phyloP scores from a whole-genome alignment of 2,797 vertebrate species.

The Eutrigla gurnardus region DNA sequence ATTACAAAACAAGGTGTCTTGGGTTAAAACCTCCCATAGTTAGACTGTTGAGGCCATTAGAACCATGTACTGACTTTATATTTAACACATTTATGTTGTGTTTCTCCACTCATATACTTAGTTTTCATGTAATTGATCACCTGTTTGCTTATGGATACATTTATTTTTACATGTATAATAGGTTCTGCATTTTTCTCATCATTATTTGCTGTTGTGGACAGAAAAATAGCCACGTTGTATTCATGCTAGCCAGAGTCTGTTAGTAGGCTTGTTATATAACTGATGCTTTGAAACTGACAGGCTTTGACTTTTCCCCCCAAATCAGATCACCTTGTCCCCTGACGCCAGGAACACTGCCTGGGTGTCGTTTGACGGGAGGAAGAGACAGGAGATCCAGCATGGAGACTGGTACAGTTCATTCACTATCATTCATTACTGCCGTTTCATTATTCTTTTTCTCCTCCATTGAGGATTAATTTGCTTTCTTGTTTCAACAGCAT shows the following conservation, averaged over 20 bases:
- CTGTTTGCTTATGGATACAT: neutral
- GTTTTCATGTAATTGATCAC: neutral
- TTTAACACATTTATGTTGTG: neutral
- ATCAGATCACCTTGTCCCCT: conserved; percentile 86
- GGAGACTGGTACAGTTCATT: conserved; percentile 81
- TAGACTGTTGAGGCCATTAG: neutral
- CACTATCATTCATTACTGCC: neutral
- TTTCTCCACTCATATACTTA: neutral
- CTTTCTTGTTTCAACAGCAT: conserved; percentile 72
- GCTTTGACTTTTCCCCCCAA: neutral
- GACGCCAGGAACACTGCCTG: conserved; percentile 88
- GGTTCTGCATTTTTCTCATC: neutral
- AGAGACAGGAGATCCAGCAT: conserved; percentile 87
- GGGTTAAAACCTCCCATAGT: neutral
- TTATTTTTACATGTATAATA: neutral
- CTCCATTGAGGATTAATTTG: neutral
- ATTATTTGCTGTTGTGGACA: neutral
- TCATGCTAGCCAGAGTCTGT: neutral
- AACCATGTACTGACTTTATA: neutral
- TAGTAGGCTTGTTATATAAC: neutral
- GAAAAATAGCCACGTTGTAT: no score
- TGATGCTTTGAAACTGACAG: neutral
- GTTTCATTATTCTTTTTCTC: neutral
- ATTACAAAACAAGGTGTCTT: no score
- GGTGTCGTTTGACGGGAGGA: conserved; percentile 89